These are phyloP conservation scores for Pomacea canaliculata DNA, from an alignment of 2,888 invertebrate genomes.

Conservation along the genomic window DNA sequence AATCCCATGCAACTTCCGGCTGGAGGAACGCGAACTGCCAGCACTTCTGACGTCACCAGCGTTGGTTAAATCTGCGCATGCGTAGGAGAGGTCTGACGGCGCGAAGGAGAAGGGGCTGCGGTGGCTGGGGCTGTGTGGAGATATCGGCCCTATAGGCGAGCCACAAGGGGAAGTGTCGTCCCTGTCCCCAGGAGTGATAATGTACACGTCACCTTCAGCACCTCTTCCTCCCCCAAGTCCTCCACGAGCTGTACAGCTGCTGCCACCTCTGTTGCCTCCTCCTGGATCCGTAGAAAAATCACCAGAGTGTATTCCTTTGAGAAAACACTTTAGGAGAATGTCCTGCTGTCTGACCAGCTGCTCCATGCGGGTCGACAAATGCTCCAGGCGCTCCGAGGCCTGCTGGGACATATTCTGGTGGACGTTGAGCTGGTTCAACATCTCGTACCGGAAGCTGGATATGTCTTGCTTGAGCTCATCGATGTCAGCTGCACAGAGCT, in stretches of 20 bases:
- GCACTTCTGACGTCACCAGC: not conserved
- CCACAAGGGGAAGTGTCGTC: not conserved
- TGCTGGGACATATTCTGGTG: constrained; percentile 40
- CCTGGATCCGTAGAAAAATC: not conserved
- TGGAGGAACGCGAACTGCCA: constrained; percentile 10
- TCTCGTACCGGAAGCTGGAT: constrained; percentile 62
- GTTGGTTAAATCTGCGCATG: not conserved
- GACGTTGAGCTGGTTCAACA: constrained; percentile 54
- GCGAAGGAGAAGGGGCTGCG: not conserved
- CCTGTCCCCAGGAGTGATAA: not conserved
- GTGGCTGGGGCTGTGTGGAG: not conserved
- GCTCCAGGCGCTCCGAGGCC: constrained; percentile 37
- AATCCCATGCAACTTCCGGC: constrained; percentile 14
- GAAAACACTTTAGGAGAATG: constrained; percentile 12
- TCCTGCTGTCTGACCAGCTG: constrained; percentile 28
- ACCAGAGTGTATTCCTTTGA: not conserved
- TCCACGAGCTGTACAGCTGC: not conserved
- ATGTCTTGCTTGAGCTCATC: constrained; percentile 65
- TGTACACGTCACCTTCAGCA: not conserved
- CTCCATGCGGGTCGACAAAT: constrained; percentile 32
- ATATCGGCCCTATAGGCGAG: not conserved
- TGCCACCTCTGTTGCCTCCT: constrained; percentile 8
- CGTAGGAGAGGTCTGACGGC: no score
- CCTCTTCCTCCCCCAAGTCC: not conserved
- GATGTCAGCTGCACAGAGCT: constrained; percentile 41